Percentiles rank a stretch among this genome's conserved stretches.
Conservation (phyloP, 2,797 vertebrate species). For the Pterois miles region DNA sequence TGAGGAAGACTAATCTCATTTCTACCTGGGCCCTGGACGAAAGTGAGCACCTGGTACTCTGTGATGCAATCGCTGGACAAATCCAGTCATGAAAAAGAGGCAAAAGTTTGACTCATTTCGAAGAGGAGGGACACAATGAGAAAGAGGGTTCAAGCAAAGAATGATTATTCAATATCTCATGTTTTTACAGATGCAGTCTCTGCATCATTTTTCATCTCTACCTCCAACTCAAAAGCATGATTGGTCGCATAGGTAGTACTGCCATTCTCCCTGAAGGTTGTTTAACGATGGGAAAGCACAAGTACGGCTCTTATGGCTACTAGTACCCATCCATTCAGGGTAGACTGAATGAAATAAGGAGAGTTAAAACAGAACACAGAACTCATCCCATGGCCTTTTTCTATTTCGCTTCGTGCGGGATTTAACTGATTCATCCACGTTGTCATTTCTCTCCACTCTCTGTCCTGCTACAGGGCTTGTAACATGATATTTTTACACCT, state of each 20-base stretch:
- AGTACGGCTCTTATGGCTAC: conserved; percentile 30
- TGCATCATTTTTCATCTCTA: conserved; percentile 2
- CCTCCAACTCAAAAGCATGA: conserved; percentile 29
- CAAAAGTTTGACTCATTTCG: conserved; percentile 25
- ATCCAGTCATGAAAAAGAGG: background rate
- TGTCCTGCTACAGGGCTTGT: conserved; percentile 17
- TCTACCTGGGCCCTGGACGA: conserved; percentile 18
- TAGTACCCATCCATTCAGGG: conserved; percentile 5
- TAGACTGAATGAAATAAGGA: conserved; percentile 46
- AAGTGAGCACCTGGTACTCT: conserved; percentile 25
- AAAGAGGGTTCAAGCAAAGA: background rate
- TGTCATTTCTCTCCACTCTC: conserved; percentile 24
- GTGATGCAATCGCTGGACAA: conserved; percentile 15
- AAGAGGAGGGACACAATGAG: background rate
- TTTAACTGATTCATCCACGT: conserved; percentile 43
- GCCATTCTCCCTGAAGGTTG: conserved; percentile 63
- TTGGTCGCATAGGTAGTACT: conserved; percentile 50
- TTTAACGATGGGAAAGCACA: conserved; percentile 66
- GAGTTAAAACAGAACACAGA: conserved; percentile 57
- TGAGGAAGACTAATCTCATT: conserved; percentile 17
- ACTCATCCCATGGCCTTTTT: conserved; percentile 19
- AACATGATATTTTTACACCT: conserved; percentile 32
- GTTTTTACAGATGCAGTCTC: conserved; percentile 4
- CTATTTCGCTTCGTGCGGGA: conserved; percentile 21
- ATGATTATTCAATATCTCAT: background rate